Conservation (phyloP, 2,113 vertebrate species). For the Dendrocopos noguchii region DNA sequence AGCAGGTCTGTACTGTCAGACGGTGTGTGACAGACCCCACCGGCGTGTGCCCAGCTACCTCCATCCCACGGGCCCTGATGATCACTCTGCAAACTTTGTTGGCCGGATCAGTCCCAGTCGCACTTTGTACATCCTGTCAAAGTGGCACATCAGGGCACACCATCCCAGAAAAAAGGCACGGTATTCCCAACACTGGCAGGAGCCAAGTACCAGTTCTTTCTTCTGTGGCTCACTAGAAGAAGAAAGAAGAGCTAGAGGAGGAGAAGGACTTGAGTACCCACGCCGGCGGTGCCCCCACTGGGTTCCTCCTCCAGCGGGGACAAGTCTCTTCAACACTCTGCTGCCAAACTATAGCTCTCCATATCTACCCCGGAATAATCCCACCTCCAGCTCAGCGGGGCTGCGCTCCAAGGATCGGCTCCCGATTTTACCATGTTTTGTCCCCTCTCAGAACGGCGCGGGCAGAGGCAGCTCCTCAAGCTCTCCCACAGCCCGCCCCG, state of each 20-base stretch:
- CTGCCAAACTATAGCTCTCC: conserved; percentile 25
- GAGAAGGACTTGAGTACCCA: conserved; percentile 1
- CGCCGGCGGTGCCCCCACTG: background rate
- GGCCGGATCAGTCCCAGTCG: background rate
- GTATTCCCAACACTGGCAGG: conserved; percentile 48
- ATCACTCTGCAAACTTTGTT: conserved; percentile 43
- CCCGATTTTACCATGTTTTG: background rate
- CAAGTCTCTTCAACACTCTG: background rate
- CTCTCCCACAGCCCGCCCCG: conserved; percentile 22
- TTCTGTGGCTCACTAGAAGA: background rate
- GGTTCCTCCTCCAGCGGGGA: background rate
- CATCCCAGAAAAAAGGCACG: conserved; percentile 64
- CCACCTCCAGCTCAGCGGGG: conserved; percentile 40
- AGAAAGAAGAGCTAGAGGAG: background rate
- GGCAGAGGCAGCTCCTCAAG: conserved; percentile 18
- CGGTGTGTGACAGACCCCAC: background rate
- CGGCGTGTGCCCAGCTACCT: background rate
- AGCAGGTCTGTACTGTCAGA: background rate
- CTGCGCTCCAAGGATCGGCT: conserved; percentile 6
- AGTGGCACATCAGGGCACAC: background rate
- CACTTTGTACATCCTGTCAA: conserved; percentile 61
- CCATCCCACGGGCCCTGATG: conserved; percentile 3
- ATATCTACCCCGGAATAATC: conserved; percentile 26
- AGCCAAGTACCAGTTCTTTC: background rate
- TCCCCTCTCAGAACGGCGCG: background rate